phyloP scores from a whole-genome alignment of 2,797 vertebrate genomes.

The Jordanella pulchra region DNA sequence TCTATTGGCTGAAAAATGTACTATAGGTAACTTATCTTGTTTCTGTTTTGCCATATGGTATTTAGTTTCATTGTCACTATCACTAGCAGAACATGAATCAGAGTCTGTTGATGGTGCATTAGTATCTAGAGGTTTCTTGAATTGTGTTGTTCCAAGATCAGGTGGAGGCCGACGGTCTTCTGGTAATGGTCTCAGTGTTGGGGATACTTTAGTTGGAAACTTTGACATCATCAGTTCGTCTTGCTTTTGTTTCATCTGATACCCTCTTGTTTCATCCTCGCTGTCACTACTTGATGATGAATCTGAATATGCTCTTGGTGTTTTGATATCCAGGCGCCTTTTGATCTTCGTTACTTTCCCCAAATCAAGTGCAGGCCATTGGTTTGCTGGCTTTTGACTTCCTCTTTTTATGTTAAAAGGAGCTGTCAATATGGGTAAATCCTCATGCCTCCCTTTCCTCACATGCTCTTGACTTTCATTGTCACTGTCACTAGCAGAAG shows the following conservation, averaged over 20 bases:
- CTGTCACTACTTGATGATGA: not conserved
- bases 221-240: not conserved
- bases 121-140: conserved; percentile 30
- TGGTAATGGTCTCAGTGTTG: not conserved
- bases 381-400: not conserved
- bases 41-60: not conserved
- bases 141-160: fast-evolving
- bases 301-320: conserved; percentile 4
- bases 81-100: conserved; percentile 21
- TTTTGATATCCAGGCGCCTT: conserved; percentile 26
- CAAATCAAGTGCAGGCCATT: not conserved
- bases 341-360: not conserved
- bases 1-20: not conserved
- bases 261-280: not conserved
- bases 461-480: not conserved
- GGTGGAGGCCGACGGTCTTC: not conserved
- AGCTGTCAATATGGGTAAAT: not conserved
- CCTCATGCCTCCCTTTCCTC: not conserved
- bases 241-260: not conserved
- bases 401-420: not conserved
- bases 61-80: conserved; percentile 15
- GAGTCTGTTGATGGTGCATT: not conserved
- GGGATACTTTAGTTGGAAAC: conserved; percentile 1
- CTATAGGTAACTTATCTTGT: not conserved
- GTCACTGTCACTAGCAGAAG: not conserved